Conservation (phyloP, 2,888 invertebrate genomes). For the Arge pagana region DNA sequence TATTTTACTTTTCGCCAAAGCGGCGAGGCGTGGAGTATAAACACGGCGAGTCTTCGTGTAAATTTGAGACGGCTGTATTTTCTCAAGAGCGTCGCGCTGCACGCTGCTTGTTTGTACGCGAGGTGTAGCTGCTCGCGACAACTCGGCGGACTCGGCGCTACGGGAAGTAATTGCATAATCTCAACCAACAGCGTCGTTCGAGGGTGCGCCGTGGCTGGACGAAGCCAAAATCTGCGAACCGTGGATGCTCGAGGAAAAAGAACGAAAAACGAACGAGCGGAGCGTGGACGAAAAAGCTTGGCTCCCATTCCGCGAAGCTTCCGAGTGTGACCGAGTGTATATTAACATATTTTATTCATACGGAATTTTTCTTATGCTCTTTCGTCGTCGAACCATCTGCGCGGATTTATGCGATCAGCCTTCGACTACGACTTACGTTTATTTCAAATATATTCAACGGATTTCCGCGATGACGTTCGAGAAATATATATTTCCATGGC, state of each 20-base stretch:
- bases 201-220: too few relatives aligned
- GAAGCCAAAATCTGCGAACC: constrained; percentile 12
- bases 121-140: constrained; percentile 6
- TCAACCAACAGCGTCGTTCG: too few relatives aligned
- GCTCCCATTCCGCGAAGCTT: too few relatives aligned
- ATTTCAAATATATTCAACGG: neutral
- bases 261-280: neutral
- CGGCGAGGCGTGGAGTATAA: constrained; percentile 1
- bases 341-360: constrained; percentile 24
- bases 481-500: too few relatives aligned
- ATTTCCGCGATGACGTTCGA: constrained; percentile 9
- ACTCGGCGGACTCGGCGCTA: constrained; percentile 4
- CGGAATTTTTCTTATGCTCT: constrained; percentile 15
- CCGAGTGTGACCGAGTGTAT: neutral
- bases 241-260: neutral
- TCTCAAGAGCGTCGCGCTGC: neutral
- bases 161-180: constrained; percentile 20
- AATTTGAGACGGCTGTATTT: constrained; percentile 3
- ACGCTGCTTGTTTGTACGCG: neutral
- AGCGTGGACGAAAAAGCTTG: too few relatives aligned
- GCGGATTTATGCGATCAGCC: constrained; percentile 17
- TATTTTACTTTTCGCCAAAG: neutral
- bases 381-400: neutral
- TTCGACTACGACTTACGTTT: neutral
- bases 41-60: neutral